Percentiles rank a stretch among this genome's conserved stretches.
Evolutionary conservation across 2,797 vertebrate genomes (phyloP).

Genomic region (Rhinogobio ventralis): DNA sequence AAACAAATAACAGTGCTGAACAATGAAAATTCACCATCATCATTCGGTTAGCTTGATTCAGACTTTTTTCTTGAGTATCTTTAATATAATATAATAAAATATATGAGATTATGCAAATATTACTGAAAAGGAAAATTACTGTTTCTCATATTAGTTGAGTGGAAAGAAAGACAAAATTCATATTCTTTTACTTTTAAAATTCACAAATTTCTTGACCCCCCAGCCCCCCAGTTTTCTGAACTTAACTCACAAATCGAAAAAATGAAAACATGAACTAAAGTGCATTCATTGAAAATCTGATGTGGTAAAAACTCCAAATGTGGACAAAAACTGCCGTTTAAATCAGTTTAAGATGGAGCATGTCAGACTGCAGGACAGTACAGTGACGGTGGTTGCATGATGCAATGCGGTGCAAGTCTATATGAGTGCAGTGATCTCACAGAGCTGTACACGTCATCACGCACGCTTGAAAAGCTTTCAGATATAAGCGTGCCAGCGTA

Average conservation of each 20-base stretch:
- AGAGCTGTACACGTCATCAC: background rate
- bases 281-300: background rate
- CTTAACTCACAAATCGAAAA: background rate
- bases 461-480: background rate
- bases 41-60: background rate
- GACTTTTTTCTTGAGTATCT: background rate
- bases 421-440: background rate
- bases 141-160: too few species aligned
- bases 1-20: background rate
- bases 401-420: constrained; percentile 16
- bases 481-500: background rate
- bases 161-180: too few species aligned
- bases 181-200: too few species aligned
- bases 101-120: too few species aligned
- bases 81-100: too few species aligned
- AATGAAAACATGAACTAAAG: background rate
- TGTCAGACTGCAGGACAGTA: background rate
- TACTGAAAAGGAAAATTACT: too few species aligned
- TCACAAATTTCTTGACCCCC: too few species aligned
- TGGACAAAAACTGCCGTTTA: background rate
- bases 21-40: background rate
- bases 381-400: background rate
- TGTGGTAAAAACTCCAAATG: background rate
- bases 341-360: background rate
- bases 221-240: background rate